Percentiles rank a stretch among this genome's conserved stretches.
phyloP scores from a whole-genome alignment of 2,797 vertebrate species.

The Gephyroberyx darwinii region DNA sequence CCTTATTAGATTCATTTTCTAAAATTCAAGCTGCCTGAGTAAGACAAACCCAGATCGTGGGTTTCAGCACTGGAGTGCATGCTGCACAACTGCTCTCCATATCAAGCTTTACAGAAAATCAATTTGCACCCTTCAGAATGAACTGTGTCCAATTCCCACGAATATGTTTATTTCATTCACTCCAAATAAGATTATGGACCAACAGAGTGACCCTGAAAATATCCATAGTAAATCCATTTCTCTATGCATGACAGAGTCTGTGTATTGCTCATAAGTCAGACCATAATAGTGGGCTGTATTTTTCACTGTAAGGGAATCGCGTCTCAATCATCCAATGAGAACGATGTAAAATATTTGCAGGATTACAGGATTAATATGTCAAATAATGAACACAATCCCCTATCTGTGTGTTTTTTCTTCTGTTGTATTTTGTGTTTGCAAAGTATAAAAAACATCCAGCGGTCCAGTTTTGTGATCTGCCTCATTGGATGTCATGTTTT shows the following conservation, averaged over 20 bases:
- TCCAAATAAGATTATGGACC: conserved; percentile 79
- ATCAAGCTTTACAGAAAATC: conserved; percentile 66
- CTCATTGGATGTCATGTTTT: conserved; percentile 33
- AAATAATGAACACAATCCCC: conserved; percentile 31
- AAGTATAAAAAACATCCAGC: conserved; percentile 11
- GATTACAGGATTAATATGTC: conserved; percentile 25
- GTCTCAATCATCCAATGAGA: conserved; percentile 21
- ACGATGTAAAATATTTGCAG: conserved; percentile 16
- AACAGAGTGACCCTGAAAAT: conserved; percentile 77
- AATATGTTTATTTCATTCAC: conserved; percentile 81
- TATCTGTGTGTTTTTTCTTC: conserved; percentile 9
- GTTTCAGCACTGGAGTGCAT: conserved; percentile 53
- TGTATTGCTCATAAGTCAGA: conserved; percentile 39
- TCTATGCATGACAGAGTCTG: conserved; percentile 47
- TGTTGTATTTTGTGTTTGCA: conserved; percentile 12
- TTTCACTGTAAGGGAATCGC: conserved; percentile 12
- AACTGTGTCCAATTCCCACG: conserved; percentile 76
- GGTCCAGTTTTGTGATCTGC: conserved; percentile 18
- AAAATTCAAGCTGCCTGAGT: conserved; percentile 20
- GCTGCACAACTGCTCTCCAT: conserved; percentile 52
- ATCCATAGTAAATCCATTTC: conserved; percentile 72
- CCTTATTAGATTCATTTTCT: conserved; percentile 3
- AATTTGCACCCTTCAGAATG: conserved; percentile 76
- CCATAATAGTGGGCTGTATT: conserved; percentile 14
- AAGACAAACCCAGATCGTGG: conserved; percentile 39